Percentiles rank a stretch among this genome's conserved stretches.
Conservation (phyloP, 2,113 vertebrate genomes). For the Pollimyrus isidori region DNA sequence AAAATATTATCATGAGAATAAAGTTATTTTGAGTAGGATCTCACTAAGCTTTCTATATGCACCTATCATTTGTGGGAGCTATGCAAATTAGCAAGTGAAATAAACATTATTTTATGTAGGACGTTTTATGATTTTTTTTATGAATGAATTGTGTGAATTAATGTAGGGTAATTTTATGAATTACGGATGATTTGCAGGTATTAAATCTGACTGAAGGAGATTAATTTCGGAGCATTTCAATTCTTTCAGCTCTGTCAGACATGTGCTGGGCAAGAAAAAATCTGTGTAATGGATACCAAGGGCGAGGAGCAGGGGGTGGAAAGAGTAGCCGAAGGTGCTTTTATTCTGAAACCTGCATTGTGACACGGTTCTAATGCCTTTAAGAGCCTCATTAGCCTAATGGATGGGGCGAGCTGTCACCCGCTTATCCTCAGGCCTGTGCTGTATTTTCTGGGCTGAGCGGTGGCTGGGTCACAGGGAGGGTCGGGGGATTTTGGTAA, state of each 20-base stretch:
- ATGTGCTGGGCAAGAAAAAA: not conserved
- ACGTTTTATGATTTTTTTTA: not conserved
- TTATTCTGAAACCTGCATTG: constrained; percentile 1
- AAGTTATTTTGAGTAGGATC: not conserved
- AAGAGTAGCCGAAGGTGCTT: not conserved
- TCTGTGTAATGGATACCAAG: not conserved
- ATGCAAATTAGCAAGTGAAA: not conserved
- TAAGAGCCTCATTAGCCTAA: constrained; percentile 34
- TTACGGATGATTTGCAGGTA: not conserved
- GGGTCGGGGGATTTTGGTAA: not conserved
- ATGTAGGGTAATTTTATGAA: not conserved
- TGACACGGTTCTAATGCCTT: constrained; percentile 17
- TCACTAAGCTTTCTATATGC: not conserved
- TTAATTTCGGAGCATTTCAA: not conserved
- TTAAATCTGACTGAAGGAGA: not conserved
- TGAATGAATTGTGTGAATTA: not conserved
- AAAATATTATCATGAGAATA: not conserved
- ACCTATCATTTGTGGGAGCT: not conserved
- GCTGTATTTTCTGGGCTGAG: constrained; percentile 11
- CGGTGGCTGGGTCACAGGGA: not conserved
- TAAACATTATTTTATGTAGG: not conserved
- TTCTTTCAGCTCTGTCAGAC: not conserved
- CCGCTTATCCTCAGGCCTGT: constrained; percentile 13
- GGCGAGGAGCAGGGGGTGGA: not conserved
- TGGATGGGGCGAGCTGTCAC: constrained; percentile 35